phyloP scores from a whole-genome alignment of 2,888 invertebrate genomes.

The Drosophila quinaria region DNA sequence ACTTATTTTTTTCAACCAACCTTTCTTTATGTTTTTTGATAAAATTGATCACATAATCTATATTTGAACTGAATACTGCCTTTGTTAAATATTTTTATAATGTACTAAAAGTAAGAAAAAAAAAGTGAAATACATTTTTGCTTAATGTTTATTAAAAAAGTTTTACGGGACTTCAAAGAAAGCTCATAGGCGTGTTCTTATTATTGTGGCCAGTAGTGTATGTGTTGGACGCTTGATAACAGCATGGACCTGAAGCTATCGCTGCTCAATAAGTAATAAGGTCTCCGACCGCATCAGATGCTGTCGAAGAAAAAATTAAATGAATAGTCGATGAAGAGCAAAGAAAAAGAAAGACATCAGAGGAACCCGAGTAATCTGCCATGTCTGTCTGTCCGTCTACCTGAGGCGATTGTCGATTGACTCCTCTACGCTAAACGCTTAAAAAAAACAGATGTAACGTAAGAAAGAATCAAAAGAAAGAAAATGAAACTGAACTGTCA shows the following conservation, averaged over 20 bases:
- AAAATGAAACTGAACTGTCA: conserved; percentile 60
- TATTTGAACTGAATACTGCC: too few relatives aligned
- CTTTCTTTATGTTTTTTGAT: too few relatives aligned
- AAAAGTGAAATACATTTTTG: too few relatives aligned
- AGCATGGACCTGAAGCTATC: conserved; percentile 41
- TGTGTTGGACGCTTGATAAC: conserved; percentile 31
- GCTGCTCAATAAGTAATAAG: conserved; percentile 32
- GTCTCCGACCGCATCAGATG: conserved; percentile 13
- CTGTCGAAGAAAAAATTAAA: not conserved
- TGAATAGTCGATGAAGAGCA: conserved; percentile 1
- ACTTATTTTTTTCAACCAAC: too few relatives aligned
- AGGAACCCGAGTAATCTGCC: conserved; percentile 35
- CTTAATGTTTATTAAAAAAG: too few relatives aligned
- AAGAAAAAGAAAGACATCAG: conserved; percentile 40
- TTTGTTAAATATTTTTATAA: too few relatives aligned
- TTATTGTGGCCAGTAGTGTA: too few relatives aligned
- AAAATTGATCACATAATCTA: too few relatives aligned
- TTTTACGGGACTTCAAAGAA: too few relatives aligned
- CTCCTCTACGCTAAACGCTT: conserved; percentile 2
- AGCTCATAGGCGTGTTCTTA: too few relatives aligned
- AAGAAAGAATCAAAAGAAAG: conserved; percentile 21
- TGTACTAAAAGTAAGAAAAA: too few relatives aligned
- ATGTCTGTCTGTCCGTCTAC: conserved; percentile 32
- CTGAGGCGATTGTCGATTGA: conserved; percentile 37
- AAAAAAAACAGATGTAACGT: conserved; percentile 16